phyloP scores from a whole-genome alignment of 2,797 vertebrate genomes.

The Carcharodon carcharias region DNA sequence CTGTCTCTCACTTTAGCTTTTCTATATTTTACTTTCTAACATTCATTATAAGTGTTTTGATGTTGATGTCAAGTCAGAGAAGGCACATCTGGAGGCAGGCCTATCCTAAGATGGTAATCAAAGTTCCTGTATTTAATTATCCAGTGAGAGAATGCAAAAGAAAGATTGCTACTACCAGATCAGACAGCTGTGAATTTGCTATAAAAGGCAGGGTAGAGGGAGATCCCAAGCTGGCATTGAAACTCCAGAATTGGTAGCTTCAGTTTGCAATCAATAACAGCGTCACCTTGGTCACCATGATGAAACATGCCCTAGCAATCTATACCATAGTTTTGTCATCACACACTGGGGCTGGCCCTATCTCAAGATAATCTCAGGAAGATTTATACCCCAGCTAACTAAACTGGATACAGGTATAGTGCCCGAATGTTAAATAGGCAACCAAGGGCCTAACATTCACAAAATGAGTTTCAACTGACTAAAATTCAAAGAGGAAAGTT shows the following conservation, averaged over 20 bases:
- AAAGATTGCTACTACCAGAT: neutral
- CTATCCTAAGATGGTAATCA: no score
- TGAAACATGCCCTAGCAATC: neutral
- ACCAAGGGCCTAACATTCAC: neutral
- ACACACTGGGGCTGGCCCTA: neutral
- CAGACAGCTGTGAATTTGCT: neutral
- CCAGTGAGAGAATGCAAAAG: neutral
- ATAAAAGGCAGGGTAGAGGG: neutral
- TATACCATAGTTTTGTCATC: neutral
- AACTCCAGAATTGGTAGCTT: neutral
- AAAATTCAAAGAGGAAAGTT: slow-evolving; percentile 14
- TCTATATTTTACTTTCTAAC: no score
- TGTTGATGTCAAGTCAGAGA: neutral
- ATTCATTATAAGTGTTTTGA: no score
- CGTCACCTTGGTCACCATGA: neutral
- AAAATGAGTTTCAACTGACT: neutral
- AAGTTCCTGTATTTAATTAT: neutral
- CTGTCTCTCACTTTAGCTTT: neutral
- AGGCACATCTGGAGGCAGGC: neutral
- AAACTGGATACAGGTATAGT: neutral
- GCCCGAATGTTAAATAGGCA: neutral
- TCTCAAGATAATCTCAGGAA: neutral
- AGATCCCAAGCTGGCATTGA: neutral
- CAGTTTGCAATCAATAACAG: neutral
- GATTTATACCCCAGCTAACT: neutral